Evolutionary conservation across 2,888 invertebrate species (phyloP), one percentile per base, ranked within the genome.

Genomic region (Nephrotoma flavescens): DNA sequence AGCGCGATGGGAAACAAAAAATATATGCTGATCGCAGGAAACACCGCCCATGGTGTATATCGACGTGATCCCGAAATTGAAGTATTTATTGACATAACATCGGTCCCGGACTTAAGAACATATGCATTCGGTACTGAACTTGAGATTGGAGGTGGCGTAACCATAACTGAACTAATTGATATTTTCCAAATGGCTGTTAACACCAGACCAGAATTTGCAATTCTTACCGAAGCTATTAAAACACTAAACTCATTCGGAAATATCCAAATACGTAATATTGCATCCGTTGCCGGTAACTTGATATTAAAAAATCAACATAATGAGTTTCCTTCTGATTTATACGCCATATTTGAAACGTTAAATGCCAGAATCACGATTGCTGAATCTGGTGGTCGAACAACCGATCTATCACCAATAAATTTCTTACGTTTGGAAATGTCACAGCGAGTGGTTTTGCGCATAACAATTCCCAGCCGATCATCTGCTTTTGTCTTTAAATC

Each of bases 181-280:
- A 88, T 92, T 12, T 91, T 93, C 85, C 88, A 88, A 0, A 88
- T 89, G 87, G 87, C 90, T n/a, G 88, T 71, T 3, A 71, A 19
- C 31, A 71, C 71, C 3, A 6, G 91, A 92, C 0, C 90, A 91
- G 83, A 90, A 92, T 2, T 92, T 92, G 89, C 90, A 92, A 87
- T 92, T 11, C 91, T 92, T 86, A 87, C 89, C 1, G 88, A 89
- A 87, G 86, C 90, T 0, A 90, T 89, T 41, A 89, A 19, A 19
- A 71, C 71, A 3, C 19, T 71, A 71, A 71, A n/a, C 31, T 19
- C 71, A 9, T 71, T 96, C 12, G 96, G 96, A 0, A 95, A 94
- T 90, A 93, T 95, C 86, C 94, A 95, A 71, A 94, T 96, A 0
- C 92, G 96, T 91, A 96, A 96, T 91, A 95, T 95, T 41, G 93